Evolutionary conservation across 1,140 invertebrate species (phyloP).

Genomic region (Heterodera schachtii): DNA sequence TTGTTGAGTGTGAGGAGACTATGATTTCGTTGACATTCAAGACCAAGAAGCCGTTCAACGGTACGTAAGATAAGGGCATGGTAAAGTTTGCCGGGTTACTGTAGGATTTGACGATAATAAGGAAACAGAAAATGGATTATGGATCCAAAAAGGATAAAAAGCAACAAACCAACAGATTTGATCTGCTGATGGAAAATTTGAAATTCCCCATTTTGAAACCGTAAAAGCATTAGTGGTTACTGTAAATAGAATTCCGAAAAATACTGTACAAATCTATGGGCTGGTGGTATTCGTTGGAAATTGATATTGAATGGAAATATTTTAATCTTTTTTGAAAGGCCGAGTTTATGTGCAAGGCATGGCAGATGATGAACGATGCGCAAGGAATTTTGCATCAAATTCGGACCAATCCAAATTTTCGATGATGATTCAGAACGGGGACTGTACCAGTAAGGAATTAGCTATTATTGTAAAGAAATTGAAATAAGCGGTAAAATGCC

Average conservation of each 20-base stretch:
- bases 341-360: conserved; percentile 57
- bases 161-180: too few species aligned
- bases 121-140: too few species aligned
- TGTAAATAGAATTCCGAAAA: too few species aligned
- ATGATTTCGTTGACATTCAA: conserved; percentile 61
- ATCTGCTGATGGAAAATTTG: too few species aligned
- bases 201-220: not conserved
- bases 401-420: conserved; percentile 58
- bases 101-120: too few species aligned
- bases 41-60: conserved; percentile 63
- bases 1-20: conserved; percentile 52
- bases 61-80: not conserved
- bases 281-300: too few species aligned
- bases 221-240: too few species aligned
- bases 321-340: not conserved
- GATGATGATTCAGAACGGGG: conserved; percentile 63
- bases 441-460: conserved; percentile 53
- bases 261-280: too few species aligned
- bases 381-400: conserved; percentile 60
- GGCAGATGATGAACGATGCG: conserved; percentile 53
- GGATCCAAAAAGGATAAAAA: too few species aligned
- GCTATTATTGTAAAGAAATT: not conserved
- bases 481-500: too few species aligned
- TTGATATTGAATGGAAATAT: too few species aligned
- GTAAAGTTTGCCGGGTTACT: not conserved